Evolutionary conservation across 1,140 invertebrate genomes (phyloP), one percentile per base, ranked within the genome.

Genomic region (Orius laevigatus): DNA sequence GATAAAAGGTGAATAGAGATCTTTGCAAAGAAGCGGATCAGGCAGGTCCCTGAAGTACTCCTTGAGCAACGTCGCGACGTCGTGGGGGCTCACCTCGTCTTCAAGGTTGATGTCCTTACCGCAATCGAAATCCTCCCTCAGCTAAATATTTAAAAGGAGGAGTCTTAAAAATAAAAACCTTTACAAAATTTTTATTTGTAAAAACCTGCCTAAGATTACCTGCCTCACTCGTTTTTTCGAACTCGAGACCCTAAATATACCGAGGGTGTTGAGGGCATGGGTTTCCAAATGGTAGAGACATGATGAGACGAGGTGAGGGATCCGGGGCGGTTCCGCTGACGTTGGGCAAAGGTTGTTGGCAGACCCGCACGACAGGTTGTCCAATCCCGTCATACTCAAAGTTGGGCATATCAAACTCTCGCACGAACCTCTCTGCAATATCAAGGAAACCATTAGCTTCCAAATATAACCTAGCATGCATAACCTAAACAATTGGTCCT

Each of bases 41-140:
- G 91, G 90, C 36, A 96, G 67, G 62, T 95, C 91, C 19, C 91
- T 71, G 54, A 95, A 79, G 66, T 84, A 94, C 62, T 95, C 90
- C 62, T 96, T 96, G 1, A 95, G 69, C 15, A 96, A 68, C 0
- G 87, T 84, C 3, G 88, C 90, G 14, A 95, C 84, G 61, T 96
- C 91, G 60, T 94, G 89, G 0, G 87, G 86, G 68, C 85, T 87
- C 53, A 82, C 79, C 36, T 87, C 80, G 4, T 78, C 69, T 25
- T 80, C 79, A 55, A 94, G 70, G 46, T 75, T 70, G 2, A 80
- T 76, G 55, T 86, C 79, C 55, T 78, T 73, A 10, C 84, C 84
- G 53, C 73, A 76, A 65, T 94, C 88, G 66, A 92, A 90, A 46
- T 91, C 86, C 63, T 94, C 88, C 36, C 87, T 70, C 50, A 94